Evolutionary conservation across 2,888 invertebrate species (phyloP).

Genomic region (Nomada fucata): DNA sequence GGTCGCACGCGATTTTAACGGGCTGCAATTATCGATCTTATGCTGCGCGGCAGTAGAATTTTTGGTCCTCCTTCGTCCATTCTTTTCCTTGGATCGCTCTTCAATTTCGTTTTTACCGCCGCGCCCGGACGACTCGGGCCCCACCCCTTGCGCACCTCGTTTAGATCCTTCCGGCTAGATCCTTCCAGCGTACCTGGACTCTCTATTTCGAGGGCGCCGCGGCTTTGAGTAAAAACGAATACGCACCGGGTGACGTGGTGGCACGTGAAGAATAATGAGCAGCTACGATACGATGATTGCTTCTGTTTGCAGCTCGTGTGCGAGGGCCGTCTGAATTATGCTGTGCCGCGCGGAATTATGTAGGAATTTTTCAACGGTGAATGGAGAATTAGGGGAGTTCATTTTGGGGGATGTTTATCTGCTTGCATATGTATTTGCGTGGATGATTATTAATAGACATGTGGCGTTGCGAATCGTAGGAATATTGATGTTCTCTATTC

Average conservation of each 20-base stretch:
- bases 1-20: slow-evolving; percentile 78
- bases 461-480: too few species aligned
- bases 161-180: slow-evolving; percentile 7
- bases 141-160: not conserved
- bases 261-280: not conserved
- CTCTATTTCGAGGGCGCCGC: not conserved
- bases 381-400: too few species aligned
- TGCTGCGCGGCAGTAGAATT: slow-evolving; percentile 62
- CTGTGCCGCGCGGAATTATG: too few species aligned
- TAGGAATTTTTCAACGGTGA: too few species aligned
- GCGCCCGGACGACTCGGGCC: not conserved
- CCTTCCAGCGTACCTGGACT: not conserved
- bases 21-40: slow-evolving; percentile 76
- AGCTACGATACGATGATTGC: too few species aligned
- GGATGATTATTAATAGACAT: too few species aligned
- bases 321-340: too few species aligned
- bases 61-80: slow-evolving; percentile 16
- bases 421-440: too few species aligned
- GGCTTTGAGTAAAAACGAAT: not conserved
- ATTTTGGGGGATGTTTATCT: too few species aligned
- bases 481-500: too few species aligned
- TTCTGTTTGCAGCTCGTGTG: too few species aligned
- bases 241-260: not conserved
- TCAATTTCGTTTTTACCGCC: slow-evolving; percentile 17
- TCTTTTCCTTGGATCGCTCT: not conserved